Percentiles rank a stretch among this genome's conserved stretches.
phyloP scores from a whole-genome alignment of 2,113 vertebrate species.

The Austrofundulus limnaeus region DNA sequence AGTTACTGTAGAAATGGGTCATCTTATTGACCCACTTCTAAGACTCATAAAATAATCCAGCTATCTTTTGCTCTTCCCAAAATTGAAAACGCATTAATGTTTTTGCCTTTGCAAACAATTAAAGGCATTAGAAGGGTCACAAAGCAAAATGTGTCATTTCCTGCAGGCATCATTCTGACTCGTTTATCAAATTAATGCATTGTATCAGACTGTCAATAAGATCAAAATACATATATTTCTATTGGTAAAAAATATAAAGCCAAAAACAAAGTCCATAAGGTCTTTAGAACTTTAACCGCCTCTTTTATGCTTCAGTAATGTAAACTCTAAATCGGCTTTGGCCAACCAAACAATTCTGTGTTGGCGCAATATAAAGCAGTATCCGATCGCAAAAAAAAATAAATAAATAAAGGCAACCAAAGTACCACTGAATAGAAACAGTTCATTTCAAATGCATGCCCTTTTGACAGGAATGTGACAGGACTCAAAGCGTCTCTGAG shows the following conservation, averaged over 20 bases:
- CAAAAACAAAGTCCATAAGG: neutral
- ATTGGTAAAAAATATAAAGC: conserved; percentile 1
- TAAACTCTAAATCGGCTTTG: conserved; percentile 15
- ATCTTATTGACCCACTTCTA: conserved; percentile 78
- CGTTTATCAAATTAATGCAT: conserved; percentile 34
- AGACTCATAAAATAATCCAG: conserved; percentile 70
- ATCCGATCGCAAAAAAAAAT: neutral
- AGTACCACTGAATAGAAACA: neutral
- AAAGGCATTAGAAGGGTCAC: conserved; percentile 40
- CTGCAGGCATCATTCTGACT: conserved; percentile 34
- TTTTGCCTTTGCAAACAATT: conserved; percentile 67
- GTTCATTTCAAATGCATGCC: conserved; percentile 9
- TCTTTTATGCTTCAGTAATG: conserved; percentile 3
- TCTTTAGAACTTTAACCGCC: neutral
- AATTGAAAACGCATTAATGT: conserved; percentile 69
- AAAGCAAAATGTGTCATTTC: conserved; percentile 42
- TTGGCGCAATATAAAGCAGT: neutral
- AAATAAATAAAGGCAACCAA: neutral
- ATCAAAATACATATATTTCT: neutral
- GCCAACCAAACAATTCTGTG: neutral
- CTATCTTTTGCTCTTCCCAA: conserved; percentile 62
- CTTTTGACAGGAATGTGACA: conserved; percentile 24
- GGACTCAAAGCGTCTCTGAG: conserved; percentile 19
- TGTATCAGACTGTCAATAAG: neutral
- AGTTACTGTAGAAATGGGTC: conserved; percentile 72